phyloP scores from a whole-genome alignment of 2,797 vertebrate species.

The Acanthurus lineatus region DNA sequence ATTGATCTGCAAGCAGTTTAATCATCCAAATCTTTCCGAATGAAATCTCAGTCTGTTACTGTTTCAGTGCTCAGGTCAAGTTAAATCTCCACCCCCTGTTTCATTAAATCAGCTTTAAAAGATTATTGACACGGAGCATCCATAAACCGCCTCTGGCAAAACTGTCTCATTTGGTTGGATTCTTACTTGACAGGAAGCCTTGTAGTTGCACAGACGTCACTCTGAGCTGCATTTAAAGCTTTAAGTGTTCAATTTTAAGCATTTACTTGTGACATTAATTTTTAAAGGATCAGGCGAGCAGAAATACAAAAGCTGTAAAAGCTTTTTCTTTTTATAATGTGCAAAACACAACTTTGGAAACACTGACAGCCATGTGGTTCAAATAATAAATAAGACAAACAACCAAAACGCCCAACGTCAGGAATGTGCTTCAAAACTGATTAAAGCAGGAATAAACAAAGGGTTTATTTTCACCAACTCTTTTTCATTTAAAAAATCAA shows the following conservation, averaged over 20 bases:
- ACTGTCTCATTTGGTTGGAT: conserved; percentile 13
- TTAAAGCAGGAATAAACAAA: not conserved
- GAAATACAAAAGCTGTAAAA: too few species aligned
- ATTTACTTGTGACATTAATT: not conserved
- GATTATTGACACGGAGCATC: not conserved
- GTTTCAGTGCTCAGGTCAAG: not conserved
- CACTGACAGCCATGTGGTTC: not conserved
- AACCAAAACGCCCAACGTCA: not conserved
- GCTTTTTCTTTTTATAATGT: too few species aligned
- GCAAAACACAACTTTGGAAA: too few species aligned
- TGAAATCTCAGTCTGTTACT: not conserved
- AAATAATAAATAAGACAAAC: not conserved
- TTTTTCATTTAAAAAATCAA: not conserved
- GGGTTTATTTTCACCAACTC: not conserved
- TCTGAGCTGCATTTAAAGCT: not conserved
- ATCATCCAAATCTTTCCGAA: not conserved
- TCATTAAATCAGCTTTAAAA: conserved; percentile 25
- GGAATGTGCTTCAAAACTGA: not conserved
- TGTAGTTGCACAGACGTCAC: not conserved
- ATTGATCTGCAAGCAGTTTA: conserved; percentile 4
- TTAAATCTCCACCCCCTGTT: not conserved
- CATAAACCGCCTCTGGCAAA: not conserved
- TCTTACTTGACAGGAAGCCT: conserved; percentile 19
- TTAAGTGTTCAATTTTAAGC: not conserved
- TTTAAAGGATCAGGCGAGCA: not conserved